Percentiles rank a stretch among this genome's conserved stretches.
phyloP scores from a whole-genome alignment of 2,797 vertebrate genomes.

The Syngnathus acus region DNA sequence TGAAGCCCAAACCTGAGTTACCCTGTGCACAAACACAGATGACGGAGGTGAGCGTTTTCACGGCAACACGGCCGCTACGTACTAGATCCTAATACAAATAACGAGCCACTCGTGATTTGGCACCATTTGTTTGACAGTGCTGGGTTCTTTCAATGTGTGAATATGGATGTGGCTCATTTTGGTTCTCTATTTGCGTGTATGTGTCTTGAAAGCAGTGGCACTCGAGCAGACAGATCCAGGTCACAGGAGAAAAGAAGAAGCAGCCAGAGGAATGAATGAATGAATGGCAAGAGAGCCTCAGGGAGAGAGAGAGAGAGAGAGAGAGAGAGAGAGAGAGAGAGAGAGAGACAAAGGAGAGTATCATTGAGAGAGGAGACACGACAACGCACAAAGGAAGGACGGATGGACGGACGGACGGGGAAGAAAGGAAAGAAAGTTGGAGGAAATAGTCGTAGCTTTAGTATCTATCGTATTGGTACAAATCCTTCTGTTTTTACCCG shows the following conservation, averaged over 20 bases:
- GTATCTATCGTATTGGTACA: not conserved
- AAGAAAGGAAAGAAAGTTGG: slow-evolving; percentile 26
- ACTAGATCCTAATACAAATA: not conserved
- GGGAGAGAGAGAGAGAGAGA: too few species aligned
- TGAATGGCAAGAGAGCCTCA: slow-evolving; percentile 26
- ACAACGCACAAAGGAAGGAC: slow-evolving; percentile 17
- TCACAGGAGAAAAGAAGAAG: slow-evolving; percentile 59
- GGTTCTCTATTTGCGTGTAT: slow-evolving; percentile 33
- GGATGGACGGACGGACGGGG: slow-evolving; percentile 14
- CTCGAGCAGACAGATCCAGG: slow-evolving; percentile 67
- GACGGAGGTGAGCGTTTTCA: not conserved
- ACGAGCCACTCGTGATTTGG: not conserved
- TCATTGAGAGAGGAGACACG: not conserved
- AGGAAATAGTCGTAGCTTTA: slow-evolving; percentile 1
- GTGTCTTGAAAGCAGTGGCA: slow-evolving; percentile 56
- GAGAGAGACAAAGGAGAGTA: not conserved
- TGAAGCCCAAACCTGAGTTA: slow-evolving; percentile 95
- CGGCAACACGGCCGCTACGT: not conserved
- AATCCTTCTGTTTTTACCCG: slow-evolving; percentile 72
- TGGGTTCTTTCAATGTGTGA: too few species aligned
- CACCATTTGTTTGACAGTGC: too few species aligned
- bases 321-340: slow-evolving; percentile 3
- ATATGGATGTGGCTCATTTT: slow-evolving; percentile 17
- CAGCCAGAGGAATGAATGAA: not conserved
- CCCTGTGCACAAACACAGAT: slow-evolving; percentile 65